These are phyloP conservation scores for Manis javanica DNA, from an alignment of 2,797 vertebrate species.

Conservation along the genomic window DNA sequence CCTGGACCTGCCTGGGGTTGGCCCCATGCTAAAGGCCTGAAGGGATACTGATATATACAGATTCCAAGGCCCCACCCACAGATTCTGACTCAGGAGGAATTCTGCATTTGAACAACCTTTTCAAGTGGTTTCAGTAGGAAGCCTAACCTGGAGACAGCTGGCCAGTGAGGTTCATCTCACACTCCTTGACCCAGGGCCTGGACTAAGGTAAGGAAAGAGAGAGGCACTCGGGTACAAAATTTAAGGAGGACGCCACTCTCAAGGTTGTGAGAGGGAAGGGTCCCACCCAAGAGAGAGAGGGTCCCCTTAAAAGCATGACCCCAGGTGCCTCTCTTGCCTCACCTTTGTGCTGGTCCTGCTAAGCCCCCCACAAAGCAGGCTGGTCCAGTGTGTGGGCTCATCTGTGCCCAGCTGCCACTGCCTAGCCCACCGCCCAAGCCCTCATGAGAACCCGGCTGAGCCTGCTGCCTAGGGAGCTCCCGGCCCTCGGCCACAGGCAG, in stretches of 20 bases:
- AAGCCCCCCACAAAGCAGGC: neutral
- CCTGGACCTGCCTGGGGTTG: neutral
- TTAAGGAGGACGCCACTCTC: neutral
- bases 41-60: neutral
- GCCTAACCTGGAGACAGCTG: neutral
- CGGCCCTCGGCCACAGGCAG: neutral
- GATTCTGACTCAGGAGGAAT: neutral
- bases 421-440: neutral
- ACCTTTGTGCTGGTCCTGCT: neutral
- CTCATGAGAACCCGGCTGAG: neutral
- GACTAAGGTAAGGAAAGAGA: neutral
- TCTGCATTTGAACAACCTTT: neutral
- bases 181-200: neutral
- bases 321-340: neutral
- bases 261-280: neutral
- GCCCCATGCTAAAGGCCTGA: neutral
- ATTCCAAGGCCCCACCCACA: neutral
- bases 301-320: neutral
- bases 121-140: neutral
- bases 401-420: neutral
- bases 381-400: rapidly evolving
- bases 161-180: neutral
- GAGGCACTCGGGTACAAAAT: neutral
- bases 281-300: neutral
- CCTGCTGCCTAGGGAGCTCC: neutral